Conservation (phyloP, 1,140 invertebrate genomes). For the Mya arenaria region DNA sequence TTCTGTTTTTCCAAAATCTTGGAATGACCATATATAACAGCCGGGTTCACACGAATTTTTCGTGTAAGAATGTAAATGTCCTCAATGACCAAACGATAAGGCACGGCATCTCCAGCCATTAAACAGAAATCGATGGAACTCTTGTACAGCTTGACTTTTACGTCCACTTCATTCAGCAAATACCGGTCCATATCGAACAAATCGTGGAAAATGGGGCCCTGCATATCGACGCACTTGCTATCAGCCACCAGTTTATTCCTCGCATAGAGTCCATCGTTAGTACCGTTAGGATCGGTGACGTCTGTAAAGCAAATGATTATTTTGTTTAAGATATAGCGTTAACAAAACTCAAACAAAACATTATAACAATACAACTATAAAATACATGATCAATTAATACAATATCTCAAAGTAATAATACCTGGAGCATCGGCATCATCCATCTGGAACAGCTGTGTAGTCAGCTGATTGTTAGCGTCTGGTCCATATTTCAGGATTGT, state of each 20-base stretch:
- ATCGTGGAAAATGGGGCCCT: constrained; percentile 32
- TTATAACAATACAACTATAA: too few species aligned
- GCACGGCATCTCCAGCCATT: neutral
- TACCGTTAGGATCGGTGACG: neutral
- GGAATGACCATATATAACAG: constrained; percentile 20
- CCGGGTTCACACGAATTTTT: constrained; percentile 21
- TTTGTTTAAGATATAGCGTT: too few species aligned
- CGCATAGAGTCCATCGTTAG: constrained; percentile 5
- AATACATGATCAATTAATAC: too few species aligned
- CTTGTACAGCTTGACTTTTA: constrained; percentile 20
- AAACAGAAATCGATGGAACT: constrained; percentile 10
- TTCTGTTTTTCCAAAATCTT: constrained; percentile 17
- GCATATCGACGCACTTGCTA: neutral
- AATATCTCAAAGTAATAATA: too few species aligned
- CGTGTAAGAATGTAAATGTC: constrained; percentile 15
- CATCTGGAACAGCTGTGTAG: constrained; percentile 12
- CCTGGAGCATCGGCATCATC: neutral
- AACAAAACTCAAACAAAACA: too few species aligned
- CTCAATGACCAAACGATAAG: constrained; percentile 6
- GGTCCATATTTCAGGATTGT: constrained; percentile 17
- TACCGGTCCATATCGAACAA: constrained; percentile 23
- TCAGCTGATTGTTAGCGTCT: neutral
- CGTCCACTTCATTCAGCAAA: constrained; percentile 33
- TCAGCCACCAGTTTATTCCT: neutral
- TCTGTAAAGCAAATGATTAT: too few species aligned